Conservation (phyloP, 2,797 vertebrate genomes). For the Myiotriccus ornatus region DNA sequence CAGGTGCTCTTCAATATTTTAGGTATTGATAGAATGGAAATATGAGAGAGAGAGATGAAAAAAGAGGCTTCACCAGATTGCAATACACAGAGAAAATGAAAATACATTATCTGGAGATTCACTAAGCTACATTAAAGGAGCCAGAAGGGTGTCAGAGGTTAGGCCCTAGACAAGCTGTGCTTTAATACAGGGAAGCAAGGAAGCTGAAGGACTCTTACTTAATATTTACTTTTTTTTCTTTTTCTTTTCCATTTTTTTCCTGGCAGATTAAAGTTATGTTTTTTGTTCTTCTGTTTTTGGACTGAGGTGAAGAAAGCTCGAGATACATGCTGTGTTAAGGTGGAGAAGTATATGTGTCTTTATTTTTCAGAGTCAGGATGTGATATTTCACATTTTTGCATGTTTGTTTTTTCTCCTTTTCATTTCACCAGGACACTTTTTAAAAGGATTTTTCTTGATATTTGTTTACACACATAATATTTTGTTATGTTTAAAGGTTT, state of each 20-base stretch:
- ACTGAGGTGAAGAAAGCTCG: conserved; percentile 31
- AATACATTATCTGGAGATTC: not conserved
- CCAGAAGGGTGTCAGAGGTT: not conserved
- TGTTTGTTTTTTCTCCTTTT: conserved; percentile 39
- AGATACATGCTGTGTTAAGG: conserved; percentile 35
- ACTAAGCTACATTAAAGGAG: not conserved
- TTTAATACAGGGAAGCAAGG: not conserved
- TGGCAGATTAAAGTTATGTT: conserved; percentile 3
- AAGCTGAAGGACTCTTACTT: not conserved
- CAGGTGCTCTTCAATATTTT: not conserved
- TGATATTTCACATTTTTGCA: conserved; percentile 37
- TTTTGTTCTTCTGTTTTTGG: conserved; percentile 40
- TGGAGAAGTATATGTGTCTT: conserved; percentile 18
- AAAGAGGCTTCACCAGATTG: not conserved
- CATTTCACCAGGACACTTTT: conserved; percentile 4
- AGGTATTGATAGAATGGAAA: not conserved
- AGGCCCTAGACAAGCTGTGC: not conserved
- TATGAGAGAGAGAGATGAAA: not conserved
- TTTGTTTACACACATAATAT: conserved; percentile 47
- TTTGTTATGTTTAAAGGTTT: conserved; percentile 47
- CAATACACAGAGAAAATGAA: not conserved
- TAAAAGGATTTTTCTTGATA: conserved; percentile 17
- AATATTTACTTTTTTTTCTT: not conserved
- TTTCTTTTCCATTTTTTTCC: not conserved
- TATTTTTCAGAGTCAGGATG: conserved; percentile 35